phyloP scores from a whole-genome alignment of 2,888 invertebrate species.

The Drosophila testacea region DNA sequence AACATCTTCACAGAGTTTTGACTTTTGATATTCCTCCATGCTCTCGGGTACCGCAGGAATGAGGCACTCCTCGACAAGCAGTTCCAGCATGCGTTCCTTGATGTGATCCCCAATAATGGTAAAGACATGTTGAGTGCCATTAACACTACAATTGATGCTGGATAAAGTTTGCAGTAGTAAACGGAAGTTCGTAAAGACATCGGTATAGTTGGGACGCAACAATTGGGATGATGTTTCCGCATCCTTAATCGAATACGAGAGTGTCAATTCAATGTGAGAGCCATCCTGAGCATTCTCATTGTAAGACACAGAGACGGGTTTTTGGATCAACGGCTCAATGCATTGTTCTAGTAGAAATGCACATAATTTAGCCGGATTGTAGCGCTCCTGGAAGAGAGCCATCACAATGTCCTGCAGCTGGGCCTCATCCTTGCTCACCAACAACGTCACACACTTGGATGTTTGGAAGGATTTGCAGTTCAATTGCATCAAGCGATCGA shows the following conservation, averaged over 20 bases:
- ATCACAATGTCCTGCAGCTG: constrained; percentile 82
- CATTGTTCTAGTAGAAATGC: constrained; percentile 83
- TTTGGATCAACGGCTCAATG: constrained; percentile 82
- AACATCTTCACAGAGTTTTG: constrained; percentile 88
- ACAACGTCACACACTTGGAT: constrained; percentile 82
- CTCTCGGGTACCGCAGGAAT: constrained; percentile 91
- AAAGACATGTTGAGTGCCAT: constrained; percentile 78
- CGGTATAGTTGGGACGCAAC: constrained; percentile 83
- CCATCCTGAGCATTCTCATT: constrained; percentile 67
- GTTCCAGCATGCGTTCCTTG: constrained; percentile 87
- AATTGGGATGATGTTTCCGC: constrained; percentile 33
- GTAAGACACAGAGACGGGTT: constrained; percentile 83
- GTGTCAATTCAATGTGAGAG: constrained; percentile 71
- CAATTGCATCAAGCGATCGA: constrained; percentile 83
- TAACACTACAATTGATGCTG: constrained; percentile 82
- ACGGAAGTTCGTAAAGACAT: constrained; percentile 81
- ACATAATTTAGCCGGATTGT: constrained; percentile 82
- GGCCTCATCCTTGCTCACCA: constrained; percentile 79
- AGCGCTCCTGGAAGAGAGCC: constrained; percentile 83
- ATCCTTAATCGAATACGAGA: constrained; percentile 83
- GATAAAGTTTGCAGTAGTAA: constrained; percentile 75
- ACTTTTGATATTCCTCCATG: constrained; percentile 89
- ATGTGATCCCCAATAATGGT: constrained; percentile 87
- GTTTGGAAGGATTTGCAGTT: constrained; percentile 83
- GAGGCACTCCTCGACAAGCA: constrained; percentile 91